A percentile compares a stretch with the other conserved stretches of the same genome.
These are phyloP conservation scores for Corella eumyota DNA, from an alignment of 23 tunicate genomes.

Conservation along the genomic window DNA sequence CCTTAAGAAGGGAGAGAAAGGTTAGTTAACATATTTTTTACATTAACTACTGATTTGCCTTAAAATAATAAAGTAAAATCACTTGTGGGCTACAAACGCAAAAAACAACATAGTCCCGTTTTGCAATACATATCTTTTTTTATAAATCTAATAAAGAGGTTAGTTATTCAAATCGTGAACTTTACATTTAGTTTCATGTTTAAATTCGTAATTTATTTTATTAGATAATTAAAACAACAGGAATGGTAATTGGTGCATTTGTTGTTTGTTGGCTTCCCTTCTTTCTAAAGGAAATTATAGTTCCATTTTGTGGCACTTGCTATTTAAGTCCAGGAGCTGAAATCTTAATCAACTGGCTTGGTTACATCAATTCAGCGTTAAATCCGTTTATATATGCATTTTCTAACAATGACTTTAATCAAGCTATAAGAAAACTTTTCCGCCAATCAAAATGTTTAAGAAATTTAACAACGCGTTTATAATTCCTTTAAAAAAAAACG, in stretches of 20 bases:
- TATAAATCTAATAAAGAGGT: too few species aligned
- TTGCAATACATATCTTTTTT: too few species aligned
- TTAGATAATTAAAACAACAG: slow-evolving; percentile 47
- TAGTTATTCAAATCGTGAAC: too few species aligned
- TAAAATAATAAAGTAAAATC: too few species aligned
- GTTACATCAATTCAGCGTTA: slow-evolving; percentile 61
- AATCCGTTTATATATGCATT: slow-evolving; percentile 76
- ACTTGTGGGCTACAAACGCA: too few species aligned
- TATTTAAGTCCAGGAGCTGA: slow-evolving; percentile 17
- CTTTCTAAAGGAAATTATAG: slow-evolving; percentile 40
- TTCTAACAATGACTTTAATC: slow-evolving; percentile 44
- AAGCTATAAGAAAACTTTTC: slow-evolving; percentile 17
- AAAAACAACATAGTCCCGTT: too few species aligned
- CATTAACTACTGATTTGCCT: too few species aligned
- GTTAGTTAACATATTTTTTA: too few species aligned
- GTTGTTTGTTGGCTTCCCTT: slow-evolving; percentile 69
- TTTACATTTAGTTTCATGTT: not conserved
- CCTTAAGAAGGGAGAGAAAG: too few species aligned
- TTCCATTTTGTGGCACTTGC: slow-evolving; percentile 45
- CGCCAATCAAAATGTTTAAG: too few species aligned
- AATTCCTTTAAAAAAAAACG: too few species aligned
- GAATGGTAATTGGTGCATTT: slow-evolving; percentile 68
- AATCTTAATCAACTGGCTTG: slow-evolving; percentile 59
- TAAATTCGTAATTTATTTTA: not conserved
- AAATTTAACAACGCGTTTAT: too few species aligned